phyloP scores from a whole-genome alignment of 2,888 invertebrate species.

The Eupithecia insigniata region DNA sequence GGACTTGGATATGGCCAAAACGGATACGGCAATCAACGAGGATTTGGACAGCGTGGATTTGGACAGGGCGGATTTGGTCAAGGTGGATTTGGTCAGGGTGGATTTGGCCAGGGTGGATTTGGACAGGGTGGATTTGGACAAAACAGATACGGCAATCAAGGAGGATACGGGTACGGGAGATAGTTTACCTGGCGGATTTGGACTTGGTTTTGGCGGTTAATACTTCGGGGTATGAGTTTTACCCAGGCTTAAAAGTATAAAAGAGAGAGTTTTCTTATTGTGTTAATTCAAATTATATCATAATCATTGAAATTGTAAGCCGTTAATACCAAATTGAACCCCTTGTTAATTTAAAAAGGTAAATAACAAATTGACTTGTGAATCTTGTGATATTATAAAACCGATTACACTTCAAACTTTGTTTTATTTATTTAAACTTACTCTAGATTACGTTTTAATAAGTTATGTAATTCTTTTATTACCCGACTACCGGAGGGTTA shows the following conservation, averaged over 20 bases:
- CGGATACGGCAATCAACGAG: conserved; percentile 21
- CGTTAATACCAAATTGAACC: background rate
- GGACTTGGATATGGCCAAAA: conserved; percentile 28
- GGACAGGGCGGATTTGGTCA: conserved; percentile 20
- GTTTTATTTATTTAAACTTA: background rate
- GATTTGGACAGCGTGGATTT: conserved; percentile 27
- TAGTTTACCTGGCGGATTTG: conserved; percentile 12
- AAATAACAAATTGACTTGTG: conserved; percentile 1
- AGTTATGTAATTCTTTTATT: too few species aligned
- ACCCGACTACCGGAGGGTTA: too few species aligned
- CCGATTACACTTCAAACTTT: background rate
- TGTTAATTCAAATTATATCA: background rate
- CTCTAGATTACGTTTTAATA: background rate
- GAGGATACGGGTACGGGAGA: too few species aligned
- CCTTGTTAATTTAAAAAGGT: background rate
- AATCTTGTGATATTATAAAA: conserved; percentile 1
- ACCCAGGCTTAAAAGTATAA: background rate
- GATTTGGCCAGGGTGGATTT: conserved; percentile 28
- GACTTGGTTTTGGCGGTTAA: background rate
- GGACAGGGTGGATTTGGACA: conserved; percentile 12
- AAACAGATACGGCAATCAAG: conserved; percentile 34
- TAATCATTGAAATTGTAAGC: background rate
- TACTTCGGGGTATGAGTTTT: background rate
- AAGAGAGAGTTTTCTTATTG: background rate
- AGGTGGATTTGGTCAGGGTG: conserved; percentile 29